These are phyloP conservation scores for Sturmia bella DNA, from an alignment of 2,888 invertebrate genomes.

Conservation along the genomic window DNA sequence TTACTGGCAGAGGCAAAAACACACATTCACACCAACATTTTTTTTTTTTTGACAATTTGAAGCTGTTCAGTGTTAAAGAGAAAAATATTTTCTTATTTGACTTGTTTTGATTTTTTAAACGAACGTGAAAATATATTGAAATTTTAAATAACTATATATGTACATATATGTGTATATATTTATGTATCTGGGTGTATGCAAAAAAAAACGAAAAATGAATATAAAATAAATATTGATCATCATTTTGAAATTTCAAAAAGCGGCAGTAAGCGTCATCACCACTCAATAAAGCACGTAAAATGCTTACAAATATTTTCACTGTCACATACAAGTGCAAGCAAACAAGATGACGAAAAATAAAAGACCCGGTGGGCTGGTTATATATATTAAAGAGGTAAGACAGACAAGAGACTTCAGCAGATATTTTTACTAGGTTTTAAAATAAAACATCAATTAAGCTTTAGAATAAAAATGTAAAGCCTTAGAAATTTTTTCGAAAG, in stretches of 20 bases:
- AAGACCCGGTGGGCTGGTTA: neutral
- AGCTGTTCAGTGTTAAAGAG: conserved; percentile 15
- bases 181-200: no score
- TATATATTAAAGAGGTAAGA: no score
- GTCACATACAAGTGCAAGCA: conserved; percentile 22
- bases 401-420: no score
- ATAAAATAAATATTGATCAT: neutral
- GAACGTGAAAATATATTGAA: neutral
- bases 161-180: no score
- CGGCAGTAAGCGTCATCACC: conserved; percentile 6
- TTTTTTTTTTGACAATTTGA: conserved; percentile 18
- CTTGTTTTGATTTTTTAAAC: conserved; percentile 2
- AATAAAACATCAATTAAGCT: no score
- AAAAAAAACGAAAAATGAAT: neutral
- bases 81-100: conserved; percentile 7
- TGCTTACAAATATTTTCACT: conserved; percentile 31
- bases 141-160: no score
- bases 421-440: no score
- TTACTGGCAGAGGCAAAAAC: conserved; percentile 14
- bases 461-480: no score
- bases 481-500: no score
- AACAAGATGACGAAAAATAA: neutral
- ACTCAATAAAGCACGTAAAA: conserved; percentile 1
- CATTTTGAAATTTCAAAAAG: neutral
- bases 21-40: conserved; percentile 36